Evolutionary conservation across 1,140 invertebrate genomes (phyloP), one percentile per base, ranked within the genome.

Genomic region (Wiebesia pumilae): DNA sequence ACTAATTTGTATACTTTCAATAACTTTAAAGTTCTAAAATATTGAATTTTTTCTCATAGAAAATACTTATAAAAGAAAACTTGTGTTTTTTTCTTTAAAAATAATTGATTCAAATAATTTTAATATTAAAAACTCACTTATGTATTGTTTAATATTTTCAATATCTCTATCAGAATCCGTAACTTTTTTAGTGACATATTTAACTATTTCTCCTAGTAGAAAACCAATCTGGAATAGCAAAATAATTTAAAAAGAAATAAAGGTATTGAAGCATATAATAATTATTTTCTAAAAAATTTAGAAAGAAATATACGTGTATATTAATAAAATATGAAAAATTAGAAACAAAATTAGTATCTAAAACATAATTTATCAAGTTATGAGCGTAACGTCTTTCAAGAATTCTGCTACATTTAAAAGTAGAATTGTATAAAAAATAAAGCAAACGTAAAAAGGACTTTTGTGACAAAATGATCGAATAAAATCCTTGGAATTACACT

Each of bases 131-230:
- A 88, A 92, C 92, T 93, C 89, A 94, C 94, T 93, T 62, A 96
- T 95, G 89, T 95, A 93, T 75, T 93, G 94, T 88, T 95, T 95
- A 21, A 94, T 90, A 27, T 94, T 92, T 82, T 95, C 94, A 77
- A 94, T 94, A 88, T 95, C 94, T 89, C 94, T 95, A 58, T 96
- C 95, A 0, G 94, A 94, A 90, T 96, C 96, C 16, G 95, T 96
- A 88, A 96, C 95, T 73, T 95, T 95, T 91, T 95, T 96, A n/a
- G 94, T 95, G 73, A 95, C 93, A 91, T 94, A 94, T 43, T 94
- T 94, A 38, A 94, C 91, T 3, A 95, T 93, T 87, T 96, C 95
- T 21, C 96, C 96, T 38, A 96, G 91, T 14, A 96, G 92, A 91
- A 96, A 96, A 6, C 96, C 96, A 90, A 96, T 95, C 96, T 96